A percentile compares a stretch with the other conserved stretches of the same genome.
Conservation (phyloP, 2,113 vertebrate species). For the Cheilinus undulatus region DNA sequence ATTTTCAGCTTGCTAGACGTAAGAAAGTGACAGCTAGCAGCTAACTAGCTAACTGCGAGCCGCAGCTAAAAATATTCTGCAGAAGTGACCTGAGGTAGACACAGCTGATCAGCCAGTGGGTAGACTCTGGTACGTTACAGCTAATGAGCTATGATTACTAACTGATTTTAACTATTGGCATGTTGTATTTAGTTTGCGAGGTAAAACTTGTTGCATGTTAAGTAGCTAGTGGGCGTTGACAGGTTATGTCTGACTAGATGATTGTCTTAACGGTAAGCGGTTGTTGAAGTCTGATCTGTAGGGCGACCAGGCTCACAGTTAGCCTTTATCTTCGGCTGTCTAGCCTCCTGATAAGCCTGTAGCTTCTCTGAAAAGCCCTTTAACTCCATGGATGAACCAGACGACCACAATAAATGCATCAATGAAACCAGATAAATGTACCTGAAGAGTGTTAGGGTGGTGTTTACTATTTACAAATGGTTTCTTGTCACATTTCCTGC, state of each 20-base stretch:
- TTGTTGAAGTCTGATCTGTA: neutral
- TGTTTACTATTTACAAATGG: too few species aligned
- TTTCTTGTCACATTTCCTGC: too few species aligned
- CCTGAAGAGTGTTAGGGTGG: neutral
- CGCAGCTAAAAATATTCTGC: conserved; percentile 72
- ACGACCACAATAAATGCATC: neutral
- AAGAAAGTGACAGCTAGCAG: conserved; percentile 34
- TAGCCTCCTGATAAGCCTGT: neutral
- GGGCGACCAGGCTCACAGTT: neutral
- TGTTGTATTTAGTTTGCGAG: neutral
- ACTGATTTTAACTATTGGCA: neutral
- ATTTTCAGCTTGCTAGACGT: neutral
- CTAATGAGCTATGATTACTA: fast-evolving
- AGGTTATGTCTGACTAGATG: neutral
- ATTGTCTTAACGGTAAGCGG: neutral
- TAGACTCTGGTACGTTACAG: neutral
- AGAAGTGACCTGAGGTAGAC: conserved; percentile 11
- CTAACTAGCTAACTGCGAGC: conserved; percentile 26
- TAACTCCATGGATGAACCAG: neutral
- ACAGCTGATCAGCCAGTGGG: conserved; percentile 13
- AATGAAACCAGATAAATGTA: too few species aligned
- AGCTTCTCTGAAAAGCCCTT: neutral
- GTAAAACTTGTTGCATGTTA: conserved; percentile 22
- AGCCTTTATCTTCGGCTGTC: neutral
- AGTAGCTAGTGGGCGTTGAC: conserved; percentile 21